Percentiles rank a stretch among this genome's conserved stretches.
Conservation (phyloP, 2,797 vertebrate species). For the Iguana delicatissima region DNA sequence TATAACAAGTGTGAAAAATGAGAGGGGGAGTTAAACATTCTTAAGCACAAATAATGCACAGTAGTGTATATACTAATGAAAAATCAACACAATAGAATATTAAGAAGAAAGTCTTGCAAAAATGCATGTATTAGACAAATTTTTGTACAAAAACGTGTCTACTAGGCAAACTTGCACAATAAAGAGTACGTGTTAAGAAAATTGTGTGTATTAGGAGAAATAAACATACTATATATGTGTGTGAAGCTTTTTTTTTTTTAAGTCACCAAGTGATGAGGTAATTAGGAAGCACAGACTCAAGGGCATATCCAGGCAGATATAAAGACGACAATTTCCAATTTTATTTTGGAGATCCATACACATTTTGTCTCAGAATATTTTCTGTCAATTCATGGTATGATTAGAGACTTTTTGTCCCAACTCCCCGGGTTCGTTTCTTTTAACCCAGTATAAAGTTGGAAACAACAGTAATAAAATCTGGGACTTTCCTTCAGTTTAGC, state of each 20-base stretch:
- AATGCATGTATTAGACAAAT: not conserved
- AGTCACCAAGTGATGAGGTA: not conserved
- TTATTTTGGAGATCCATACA: too few species aligned
- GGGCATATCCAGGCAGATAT: too few species aligned
- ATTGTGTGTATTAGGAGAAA: not conserved
- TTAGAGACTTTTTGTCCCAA: too few species aligned
- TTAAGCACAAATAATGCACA: too few species aligned
- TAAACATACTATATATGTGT: not conserved
- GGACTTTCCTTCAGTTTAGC: too few species aligned
- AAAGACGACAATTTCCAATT: too few species aligned
- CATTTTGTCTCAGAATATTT: too few species aligned
- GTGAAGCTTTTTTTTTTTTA: not conserved
- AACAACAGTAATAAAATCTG: too few species aligned
- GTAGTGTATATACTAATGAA: not conserved
- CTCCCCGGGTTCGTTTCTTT: too few species aligned
- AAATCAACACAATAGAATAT: not conserved
- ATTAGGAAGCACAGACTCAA: not conserved
- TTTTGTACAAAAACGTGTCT: not conserved
- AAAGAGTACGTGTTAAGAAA: not conserved
- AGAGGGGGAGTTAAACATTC: too few species aligned
- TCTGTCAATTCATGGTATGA: too few species aligned
- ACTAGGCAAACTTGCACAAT: not conserved
- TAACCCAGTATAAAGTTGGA: too few species aligned
- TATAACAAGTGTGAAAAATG: not conserved
- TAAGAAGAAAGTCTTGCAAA: not conserved